Percentiles rank a stretch among this genome's conserved stretches.
Conservation (phyloP, 2,113 vertebrate genomes). For the Porphyrio hochstetteri region DNA sequence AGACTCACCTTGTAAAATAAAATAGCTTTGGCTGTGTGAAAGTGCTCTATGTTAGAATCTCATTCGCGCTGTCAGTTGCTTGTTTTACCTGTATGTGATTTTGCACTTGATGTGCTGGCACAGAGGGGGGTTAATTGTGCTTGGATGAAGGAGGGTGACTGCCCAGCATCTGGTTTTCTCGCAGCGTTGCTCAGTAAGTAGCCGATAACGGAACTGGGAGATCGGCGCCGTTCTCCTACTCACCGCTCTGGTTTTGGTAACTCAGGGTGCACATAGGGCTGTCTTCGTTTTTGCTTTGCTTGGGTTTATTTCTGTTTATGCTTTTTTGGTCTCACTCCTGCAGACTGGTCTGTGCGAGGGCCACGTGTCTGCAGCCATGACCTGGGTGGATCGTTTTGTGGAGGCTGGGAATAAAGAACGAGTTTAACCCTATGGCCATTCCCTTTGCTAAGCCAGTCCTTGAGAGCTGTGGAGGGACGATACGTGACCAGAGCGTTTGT, state of each 20-base stretch:
- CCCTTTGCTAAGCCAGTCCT: neutral
- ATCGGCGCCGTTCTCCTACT: neutral
- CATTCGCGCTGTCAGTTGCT: neutral
- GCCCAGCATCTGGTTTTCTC: neutral
- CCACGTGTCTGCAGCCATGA: neutral
- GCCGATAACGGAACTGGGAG: neutral
- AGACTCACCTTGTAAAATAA: conserved; percentile 51
- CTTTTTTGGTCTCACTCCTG: neutral
- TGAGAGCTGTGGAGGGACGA: neutral
- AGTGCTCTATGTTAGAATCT: conserved; percentile 39
- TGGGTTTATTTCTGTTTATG: neutral
- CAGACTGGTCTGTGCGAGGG: neutral
- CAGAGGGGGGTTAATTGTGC: neutral
- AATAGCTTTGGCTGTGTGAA: conserved; percentile 64
- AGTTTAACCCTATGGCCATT: neutral
- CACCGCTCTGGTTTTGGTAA: neutral
- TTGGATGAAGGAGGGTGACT: neutral
- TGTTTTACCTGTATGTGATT: neutral
- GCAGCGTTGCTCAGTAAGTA: neutral
- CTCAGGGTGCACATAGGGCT: neutral
- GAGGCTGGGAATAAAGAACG: neutral
- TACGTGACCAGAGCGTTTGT: fast-evolving
- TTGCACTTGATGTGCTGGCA: neutral
- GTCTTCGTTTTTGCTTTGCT: neutral
- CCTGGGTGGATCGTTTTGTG: neutral